Percentiles rank a stretch among this genome's conserved stretches.
These are phyloP conservation scores for Dione vanillae DNA, from an alignment of 2,888 invertebrate genomes.

Conservation along the genomic window DNA sequence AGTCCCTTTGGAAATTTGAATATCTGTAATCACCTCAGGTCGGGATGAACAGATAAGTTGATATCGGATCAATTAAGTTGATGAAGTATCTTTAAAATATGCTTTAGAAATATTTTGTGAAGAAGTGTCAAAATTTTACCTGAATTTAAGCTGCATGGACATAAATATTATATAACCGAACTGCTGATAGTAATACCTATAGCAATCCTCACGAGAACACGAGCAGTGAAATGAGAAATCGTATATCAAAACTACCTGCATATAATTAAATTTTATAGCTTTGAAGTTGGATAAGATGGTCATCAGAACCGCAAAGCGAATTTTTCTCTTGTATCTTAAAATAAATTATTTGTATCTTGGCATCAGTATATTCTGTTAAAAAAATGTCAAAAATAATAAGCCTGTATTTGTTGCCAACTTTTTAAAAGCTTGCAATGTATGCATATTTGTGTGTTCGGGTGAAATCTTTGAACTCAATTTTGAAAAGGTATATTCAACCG, in stretches of 20 bases:
- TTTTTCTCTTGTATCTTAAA: not conserved
- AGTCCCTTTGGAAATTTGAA: conserved; percentile 40
- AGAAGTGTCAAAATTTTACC: conserved; percentile 5
- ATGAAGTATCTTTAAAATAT: not conserved
- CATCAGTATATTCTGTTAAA: no score
- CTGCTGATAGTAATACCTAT: no score
- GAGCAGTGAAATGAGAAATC: no score
- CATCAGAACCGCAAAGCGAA: conserved; percentile 11
- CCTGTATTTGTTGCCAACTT: no score
- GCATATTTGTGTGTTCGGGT: no score
- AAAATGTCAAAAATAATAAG: no score
- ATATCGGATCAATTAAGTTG: conserved; percentile 33
- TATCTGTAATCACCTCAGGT: conserved; percentile 38
- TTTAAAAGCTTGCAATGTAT: no score
- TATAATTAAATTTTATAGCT: conserved; percentile 10
- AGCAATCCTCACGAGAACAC: no score
- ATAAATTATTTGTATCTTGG: no score
- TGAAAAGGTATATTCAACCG: no score
- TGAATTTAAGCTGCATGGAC: no score
- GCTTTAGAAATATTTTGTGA: not conserved
- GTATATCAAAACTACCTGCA: conserved; percentile 12
- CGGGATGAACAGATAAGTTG: conserved; percentile 31
- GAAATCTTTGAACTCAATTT: no score
- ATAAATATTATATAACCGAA: not conserved
- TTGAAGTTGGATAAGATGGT: not conserved